Conservation (phyloP, 2,797 vertebrate species). For the Sardinella longiceps region DNA sequence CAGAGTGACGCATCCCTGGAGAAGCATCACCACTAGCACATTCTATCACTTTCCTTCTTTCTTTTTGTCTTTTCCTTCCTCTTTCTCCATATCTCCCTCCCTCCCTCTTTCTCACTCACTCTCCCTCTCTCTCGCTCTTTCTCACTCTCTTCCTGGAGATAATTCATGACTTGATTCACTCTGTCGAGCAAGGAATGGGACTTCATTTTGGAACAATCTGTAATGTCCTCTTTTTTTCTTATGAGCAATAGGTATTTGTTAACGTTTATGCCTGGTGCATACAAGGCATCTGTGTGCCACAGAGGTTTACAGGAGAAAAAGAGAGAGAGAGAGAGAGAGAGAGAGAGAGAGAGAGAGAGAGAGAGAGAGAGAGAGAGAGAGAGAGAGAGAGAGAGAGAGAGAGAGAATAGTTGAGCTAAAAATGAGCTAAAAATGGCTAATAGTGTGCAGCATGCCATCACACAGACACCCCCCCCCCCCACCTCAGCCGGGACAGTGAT, state of each 20-base stretch:
- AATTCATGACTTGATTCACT: slow-evolving; percentile 36
- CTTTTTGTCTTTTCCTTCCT: background rate
- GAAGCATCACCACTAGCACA: background rate
- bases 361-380: background rate
- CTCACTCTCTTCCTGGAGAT: background rate
- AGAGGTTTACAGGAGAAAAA: background rate
- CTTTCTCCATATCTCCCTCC: background rate
- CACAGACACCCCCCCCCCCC: background rate
- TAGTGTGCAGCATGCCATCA: background rate
- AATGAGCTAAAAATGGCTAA: background rate
- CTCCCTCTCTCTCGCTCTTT: background rate
- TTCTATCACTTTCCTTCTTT: background rate
- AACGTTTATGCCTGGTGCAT: background rate
- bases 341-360: background rate
- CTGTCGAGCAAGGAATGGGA: slow-evolving; percentile 32
- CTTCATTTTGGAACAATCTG: slow-evolving; percentile 27
- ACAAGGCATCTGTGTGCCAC: background rate
- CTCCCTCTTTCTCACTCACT: background rate
- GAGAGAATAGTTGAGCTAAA: no score
- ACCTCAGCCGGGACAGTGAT: background rate
- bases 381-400: background rate
- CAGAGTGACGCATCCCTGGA: slow-evolving; percentile 22
- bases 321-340: background rate
- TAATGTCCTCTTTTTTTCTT: background rate
- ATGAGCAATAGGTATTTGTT: background rate